Percentiles rank a stretch among this genome's conserved stretches.
Conservation (phyloP, 2,888 invertebrate genomes). For the Cynaeus angustus region DNA sequence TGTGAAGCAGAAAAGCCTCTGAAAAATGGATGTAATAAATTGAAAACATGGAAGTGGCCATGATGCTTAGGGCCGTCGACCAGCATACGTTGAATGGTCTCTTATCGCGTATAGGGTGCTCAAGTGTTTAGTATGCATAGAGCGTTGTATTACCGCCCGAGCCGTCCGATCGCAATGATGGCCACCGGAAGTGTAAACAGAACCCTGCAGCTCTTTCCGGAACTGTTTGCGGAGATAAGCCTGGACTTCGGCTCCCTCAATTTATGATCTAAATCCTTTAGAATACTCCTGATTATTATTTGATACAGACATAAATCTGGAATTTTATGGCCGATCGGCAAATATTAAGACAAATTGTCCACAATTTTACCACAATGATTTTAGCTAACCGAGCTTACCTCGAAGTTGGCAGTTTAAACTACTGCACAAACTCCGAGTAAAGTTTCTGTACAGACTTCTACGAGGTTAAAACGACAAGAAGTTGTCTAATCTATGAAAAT, state of each 20-base stretch:
- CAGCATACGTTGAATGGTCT: constrained; percentile 56
- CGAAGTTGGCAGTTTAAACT: constrained; percentile 1
- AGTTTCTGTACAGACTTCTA: not conserved
- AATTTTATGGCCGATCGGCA: not conserved
- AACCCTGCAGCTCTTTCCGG: constrained; percentile 62
- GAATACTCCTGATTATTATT: constrained; percentile 7
- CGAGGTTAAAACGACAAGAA: constrained; percentile 1
- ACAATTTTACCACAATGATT: not conserved
- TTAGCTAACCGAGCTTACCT: not conserved
- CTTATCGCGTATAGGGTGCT: constrained; percentile 60
- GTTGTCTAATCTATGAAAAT: not conserved
- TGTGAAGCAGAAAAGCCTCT: constrained; percentile 42
- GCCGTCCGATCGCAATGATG: constrained; percentile 56
- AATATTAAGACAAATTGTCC: not conserved
- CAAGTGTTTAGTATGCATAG: constrained; percentile 55
- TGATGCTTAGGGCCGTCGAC: constrained; percentile 53
- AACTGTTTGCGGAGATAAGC: constrained; percentile 62
- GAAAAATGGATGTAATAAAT: constrained; percentile 50
- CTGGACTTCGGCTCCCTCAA: constrained; percentile 49
- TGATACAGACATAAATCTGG: too few relatives aligned
- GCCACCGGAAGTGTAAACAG: constrained; percentile 65
- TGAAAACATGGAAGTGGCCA: constrained; percentile 48
- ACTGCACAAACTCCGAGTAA: not conserved
- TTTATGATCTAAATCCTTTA: constrained; percentile 43
- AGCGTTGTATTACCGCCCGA: constrained; percentile 50